These are phyloP conservation scores for Neogobius melanostomus DNA, from an alignment of 2,113 vertebrate species.

Conservation along the genomic window DNA sequence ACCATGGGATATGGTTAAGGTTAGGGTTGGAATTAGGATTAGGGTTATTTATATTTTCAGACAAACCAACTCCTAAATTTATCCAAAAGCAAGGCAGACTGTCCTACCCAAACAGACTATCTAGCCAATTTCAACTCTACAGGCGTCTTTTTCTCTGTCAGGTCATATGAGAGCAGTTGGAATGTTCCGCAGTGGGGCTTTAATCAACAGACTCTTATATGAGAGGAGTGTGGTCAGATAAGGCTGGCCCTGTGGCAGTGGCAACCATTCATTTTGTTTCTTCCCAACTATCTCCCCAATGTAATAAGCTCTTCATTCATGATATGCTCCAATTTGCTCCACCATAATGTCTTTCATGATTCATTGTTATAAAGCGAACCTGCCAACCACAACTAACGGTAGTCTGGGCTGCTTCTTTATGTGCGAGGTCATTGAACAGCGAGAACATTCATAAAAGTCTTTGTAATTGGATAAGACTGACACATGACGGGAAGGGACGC, in stretches of 20 bases:
- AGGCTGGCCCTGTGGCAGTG: background rate
- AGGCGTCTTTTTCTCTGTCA: too few species aligned
- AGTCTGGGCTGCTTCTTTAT: background rate
- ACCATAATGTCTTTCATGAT: background rate
- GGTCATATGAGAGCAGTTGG: too few species aligned
- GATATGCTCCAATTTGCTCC: background rate
- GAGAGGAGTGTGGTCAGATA: constrained; percentile 1
- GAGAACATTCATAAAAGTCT: constrained; percentile 8
- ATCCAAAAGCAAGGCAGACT: too few species aligned
- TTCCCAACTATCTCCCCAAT: constrained; percentile 3
- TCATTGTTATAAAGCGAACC: constrained; percentile 1
- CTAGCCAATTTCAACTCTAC: too few species aligned
- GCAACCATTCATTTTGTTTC: constrained; percentile 4
- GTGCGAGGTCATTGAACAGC: constrained; percentile 1
- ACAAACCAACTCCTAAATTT: too few species aligned
- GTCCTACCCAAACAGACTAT: too few species aligned
- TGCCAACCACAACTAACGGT: constrained; percentile 2
- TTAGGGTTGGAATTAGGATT: too few species aligned
- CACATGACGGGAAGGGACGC: background rate
- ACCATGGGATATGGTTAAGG: too few species aligned
- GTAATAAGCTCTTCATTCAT: constrained; percentile 4
- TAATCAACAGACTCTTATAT: too few species aligned
- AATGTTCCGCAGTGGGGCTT: too few species aligned
- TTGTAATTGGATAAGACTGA: background rate
- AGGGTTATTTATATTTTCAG: too few species aligned